Evolutionary conservation across 1,140 invertebrate genomes (phyloP).

Genomic region (Hypsibius dujardini): DNA sequence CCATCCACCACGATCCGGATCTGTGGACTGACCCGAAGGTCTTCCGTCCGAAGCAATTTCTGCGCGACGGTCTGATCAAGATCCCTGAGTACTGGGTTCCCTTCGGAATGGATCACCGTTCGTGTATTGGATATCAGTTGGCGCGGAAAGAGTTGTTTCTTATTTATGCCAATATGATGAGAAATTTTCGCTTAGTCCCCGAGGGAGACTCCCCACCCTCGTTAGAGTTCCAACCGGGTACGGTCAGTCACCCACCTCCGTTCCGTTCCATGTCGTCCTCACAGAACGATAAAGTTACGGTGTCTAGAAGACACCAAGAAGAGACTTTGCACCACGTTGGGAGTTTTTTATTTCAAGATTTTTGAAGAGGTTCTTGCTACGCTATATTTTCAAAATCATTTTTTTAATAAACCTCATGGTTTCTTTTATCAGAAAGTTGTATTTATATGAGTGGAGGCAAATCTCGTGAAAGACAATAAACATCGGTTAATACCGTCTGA

Average conservation of each 20-base stretch:
- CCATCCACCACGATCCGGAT: constrained; percentile 27
- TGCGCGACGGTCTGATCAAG: constrained; percentile 22
- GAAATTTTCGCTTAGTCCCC: constrained; percentile 23
- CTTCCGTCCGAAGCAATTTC: constrained; percentile 28
- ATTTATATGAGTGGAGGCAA: too few species aligned
- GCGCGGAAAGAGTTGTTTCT: constrained; percentile 23
- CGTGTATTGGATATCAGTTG: constrained; percentile 23
- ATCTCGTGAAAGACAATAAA: too few species aligned
- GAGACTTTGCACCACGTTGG: too few species aligned
- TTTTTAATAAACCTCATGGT: too few species aligned
- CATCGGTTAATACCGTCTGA: too few species aligned
- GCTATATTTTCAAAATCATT: too few species aligned
- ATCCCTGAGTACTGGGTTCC: background rate
- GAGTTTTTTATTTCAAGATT: too few species aligned
- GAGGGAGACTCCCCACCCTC: constrained; percentile 6
- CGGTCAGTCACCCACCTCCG: background rate
- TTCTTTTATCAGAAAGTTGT: too few species aligned
- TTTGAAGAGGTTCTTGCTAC: too few species aligned
- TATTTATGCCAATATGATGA: constrained; percentile 22
- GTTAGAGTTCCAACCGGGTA: background rate
- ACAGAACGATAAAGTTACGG: too few species aligned
- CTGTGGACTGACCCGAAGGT: constrained; percentile 27
- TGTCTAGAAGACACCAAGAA: too few species aligned
- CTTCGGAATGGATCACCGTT: constrained; percentile 19
- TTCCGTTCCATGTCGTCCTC: background rate